A percentile compares a stretch with the other conserved stretches of the same genome.
Conservation (phyloP, 2,797 vertebrate genomes). For the Pseudotriccus pelzelni region DNA sequence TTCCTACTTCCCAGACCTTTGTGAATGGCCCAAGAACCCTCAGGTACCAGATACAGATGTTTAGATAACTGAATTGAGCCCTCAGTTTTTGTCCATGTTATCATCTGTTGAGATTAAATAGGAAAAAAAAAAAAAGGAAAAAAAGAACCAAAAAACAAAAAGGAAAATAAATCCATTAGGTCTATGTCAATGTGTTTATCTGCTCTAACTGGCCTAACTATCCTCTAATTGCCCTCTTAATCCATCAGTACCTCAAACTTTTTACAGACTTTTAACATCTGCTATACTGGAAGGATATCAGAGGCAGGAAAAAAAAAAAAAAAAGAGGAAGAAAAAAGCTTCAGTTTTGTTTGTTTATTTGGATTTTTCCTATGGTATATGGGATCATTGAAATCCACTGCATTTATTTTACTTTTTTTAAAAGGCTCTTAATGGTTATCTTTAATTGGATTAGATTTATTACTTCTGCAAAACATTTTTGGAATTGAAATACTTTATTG, state of each 20-base stretch:
- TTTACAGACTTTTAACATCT: neutral
- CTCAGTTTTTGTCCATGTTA: neutral
- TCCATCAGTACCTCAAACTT: neutral
- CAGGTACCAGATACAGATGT: neutral
- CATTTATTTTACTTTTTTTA: neutral
- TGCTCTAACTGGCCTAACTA: neutral
- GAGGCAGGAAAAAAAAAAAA: neutral
- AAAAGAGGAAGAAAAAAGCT: neutral
- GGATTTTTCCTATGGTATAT: neutral
- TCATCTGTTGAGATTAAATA: neutral
- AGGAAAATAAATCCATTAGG: neutral
- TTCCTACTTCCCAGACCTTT: neutral
- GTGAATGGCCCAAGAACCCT: neutral
- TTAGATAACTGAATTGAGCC: neutral
- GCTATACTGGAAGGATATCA: neutral
- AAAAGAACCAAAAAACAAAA: rapidly evolving
- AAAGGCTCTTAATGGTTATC: rapidly evolving
- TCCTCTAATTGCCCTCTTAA: neutral
- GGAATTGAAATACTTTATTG: neutral
- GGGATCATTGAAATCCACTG: neutral
- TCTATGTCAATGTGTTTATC: neutral
- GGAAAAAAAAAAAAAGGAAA: rapidly evolving
- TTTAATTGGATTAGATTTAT: neutral
- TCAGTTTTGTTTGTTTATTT: neutral
- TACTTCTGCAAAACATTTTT: neutral